Evolutionary conservation across 1,140 invertebrate species (phyloP).

Genomic region (Tetranychus cinnabarinus): DNA sequence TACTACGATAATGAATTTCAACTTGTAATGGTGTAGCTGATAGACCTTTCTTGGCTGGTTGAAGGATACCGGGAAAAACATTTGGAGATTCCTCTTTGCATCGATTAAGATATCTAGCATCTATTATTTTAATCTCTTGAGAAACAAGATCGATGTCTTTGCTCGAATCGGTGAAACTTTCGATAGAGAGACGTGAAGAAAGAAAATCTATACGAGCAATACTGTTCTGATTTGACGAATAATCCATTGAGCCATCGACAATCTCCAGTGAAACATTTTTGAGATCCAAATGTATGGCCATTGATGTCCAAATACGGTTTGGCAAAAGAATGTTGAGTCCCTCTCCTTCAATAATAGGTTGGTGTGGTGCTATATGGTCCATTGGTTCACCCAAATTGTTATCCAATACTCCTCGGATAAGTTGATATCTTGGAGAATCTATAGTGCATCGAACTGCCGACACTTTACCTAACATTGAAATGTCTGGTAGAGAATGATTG

Average conservation of each 20-base stretch:
- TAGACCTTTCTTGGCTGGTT: conserved; percentile 33
- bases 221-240: conserved; percentile 18
- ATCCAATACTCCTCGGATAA: conserved; percentile 60
- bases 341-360: conserved; percentile 3
- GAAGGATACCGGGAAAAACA: conserved; percentile 68
- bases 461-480: conserved; percentile 55
- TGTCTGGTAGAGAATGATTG: conserved; percentile 50
- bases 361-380: conserved; percentile 30
- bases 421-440: conserved; percentile 58
- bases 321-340: conserved; percentile 7
- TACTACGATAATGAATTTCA: conserved; percentile 45
- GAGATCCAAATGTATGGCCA: conserved; percentile 55
- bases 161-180: conserved; percentile 57
- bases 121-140: conserved; percentile 63
- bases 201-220: conserved; percentile 76
- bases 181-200: conserved; percentile 56
- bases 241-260: conserved; percentile 18
- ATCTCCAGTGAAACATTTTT: conserved; percentile 62
- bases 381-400: conserved; percentile 79
- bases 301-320: conserved; percentile 36
- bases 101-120: conserved; percentile 42
- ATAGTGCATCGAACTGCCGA: conserved; percentile 61
- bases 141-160: conserved; percentile 81
- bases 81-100: conserved; percentile 43
- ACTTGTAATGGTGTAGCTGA: conserved; percentile 38